Conservation (phyloP, 2,113 vertebrate species). For the Oxygymnocypris stewartii region DNA sequence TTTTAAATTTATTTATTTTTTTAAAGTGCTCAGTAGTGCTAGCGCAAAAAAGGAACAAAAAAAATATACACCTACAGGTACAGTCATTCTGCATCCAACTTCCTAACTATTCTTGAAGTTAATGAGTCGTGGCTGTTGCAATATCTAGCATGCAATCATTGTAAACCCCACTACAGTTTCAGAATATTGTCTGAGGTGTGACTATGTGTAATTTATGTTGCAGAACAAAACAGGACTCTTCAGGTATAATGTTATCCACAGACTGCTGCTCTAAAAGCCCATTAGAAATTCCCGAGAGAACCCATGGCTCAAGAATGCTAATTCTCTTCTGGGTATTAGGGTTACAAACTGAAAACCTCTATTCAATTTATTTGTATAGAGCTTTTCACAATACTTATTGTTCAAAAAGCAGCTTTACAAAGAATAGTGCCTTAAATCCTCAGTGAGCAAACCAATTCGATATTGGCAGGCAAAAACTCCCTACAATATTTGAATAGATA, state of each 20-base stretch:
- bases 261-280: slow-evolving; percentile 1
- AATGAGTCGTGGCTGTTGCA: not conserved
- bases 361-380: not conserved
- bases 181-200: not conserved
- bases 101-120: not conserved
- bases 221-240: not conserved
- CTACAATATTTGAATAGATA: not conserved
- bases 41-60: too few relatives aligned
- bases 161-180: not conserved
- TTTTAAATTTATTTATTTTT: too few relatives aligned
- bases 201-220: not conserved
- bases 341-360: not conserved
- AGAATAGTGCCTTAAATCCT: not conserved
- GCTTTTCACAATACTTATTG: slow-evolving; percentile 23
- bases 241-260: not conserved
- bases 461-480: not conserved
- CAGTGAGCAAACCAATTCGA: not conserved
- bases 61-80: too few relatives aligned
- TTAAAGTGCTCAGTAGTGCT: too few relatives aligned
- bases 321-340: not conserved
- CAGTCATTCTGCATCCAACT: not conserved
- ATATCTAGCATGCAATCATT: not conserved
- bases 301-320: not conserved
- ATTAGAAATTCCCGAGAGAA: not conserved
- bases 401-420: slow-evolving; percentile 17